These are phyloP conservation scores for Xylophagus ater DNA, from an alignment of 2,888 invertebrate species.

Conservation along the genomic window DNA sequence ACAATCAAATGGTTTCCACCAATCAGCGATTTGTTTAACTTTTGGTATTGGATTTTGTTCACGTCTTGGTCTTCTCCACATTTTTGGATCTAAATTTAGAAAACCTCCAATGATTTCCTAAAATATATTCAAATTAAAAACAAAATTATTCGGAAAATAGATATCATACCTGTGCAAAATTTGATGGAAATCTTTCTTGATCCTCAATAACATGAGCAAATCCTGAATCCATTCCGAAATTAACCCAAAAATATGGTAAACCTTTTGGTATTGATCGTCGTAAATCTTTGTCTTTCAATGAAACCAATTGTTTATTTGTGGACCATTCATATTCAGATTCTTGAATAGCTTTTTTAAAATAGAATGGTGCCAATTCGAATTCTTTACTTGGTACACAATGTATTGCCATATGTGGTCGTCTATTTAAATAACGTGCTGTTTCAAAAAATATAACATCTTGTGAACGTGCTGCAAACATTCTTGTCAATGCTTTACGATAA, in stretches of 20 bases:
- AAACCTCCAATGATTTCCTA: constrained; percentile 92
- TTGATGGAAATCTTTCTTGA: constrained; percentile 68
- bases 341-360: constrained; percentile 94
- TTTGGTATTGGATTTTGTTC: constrained; percentile 47
- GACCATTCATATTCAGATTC: constrained; percentile 95
- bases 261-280: constrained; percentile 81
- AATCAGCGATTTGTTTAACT: constrained; percentile 57
- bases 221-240: constrained; percentile 83
- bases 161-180: constrained; percentile 71
- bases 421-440: constrained; percentile 61
- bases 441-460: constrained; percentile 87
- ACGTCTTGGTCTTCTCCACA: constrained; percentile 74
- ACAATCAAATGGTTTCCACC: constrained; percentile 58
- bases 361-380: constrained; percentile 85
- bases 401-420: constrained; percentile 72
- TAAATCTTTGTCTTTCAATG: constrained; percentile 56
- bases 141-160: constrained; percentile 4
- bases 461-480: constrained; percentile 60
- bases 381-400: constrained; percentile 81
- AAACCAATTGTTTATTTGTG: constrained; percentile 82
- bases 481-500: constrained; percentile 65
- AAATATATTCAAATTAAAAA: constrained; percentile 19
- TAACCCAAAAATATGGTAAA: constrained; percentile 87
- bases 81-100: constrained; percentile 71
- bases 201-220: constrained; percentile 98